Percentiles rank a stretch among this genome's conserved stretches.
Evolutionary conservation across 2,797 vertebrate species (phyloP).

Genomic region (Pantherophis alleghaniensis): DNA sequence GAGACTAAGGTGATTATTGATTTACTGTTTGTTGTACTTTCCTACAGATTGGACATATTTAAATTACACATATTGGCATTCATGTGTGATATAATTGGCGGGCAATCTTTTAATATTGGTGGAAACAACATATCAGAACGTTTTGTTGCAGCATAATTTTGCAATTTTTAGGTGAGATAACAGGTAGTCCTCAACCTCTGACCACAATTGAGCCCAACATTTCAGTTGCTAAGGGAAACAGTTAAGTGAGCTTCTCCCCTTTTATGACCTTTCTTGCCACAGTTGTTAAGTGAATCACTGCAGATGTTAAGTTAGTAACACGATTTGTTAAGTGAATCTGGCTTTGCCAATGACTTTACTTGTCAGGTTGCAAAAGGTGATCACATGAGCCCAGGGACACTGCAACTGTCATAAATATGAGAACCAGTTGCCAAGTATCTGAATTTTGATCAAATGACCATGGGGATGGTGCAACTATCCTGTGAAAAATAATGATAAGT

Average conservation of each 20-base stretch:
- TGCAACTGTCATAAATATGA: too few species aligned
- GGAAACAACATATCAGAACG: not conserved
- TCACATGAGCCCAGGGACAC: too few species aligned
- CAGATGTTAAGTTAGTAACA: not conserved
- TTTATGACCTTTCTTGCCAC: not conserved
- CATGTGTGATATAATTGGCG: not conserved
- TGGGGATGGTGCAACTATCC: too few species aligned
- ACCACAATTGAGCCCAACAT: not conserved
- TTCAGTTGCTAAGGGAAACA: not conserved
- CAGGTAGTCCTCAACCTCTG: not conserved
- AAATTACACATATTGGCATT: not conserved
- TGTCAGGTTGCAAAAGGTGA: too few species aligned
- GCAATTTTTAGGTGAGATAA: not conserved
- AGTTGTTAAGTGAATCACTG: not conserved
- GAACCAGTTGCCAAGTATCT: too few species aligned
- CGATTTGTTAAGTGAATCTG: not conserved
- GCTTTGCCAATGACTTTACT: not conserved
- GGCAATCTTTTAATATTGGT: not conserved
- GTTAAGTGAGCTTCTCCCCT: not conserved
- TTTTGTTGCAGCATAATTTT: not conserved
- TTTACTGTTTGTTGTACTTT: not conserved
- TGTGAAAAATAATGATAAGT: too few species aligned
- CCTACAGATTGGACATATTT: not conserved
- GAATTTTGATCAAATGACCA: too few species aligned
- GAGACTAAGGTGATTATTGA: not conserved